Conservation (phyloP, 2,797 vertebrate genomes). For the Sitta carolinensis region DNA sequence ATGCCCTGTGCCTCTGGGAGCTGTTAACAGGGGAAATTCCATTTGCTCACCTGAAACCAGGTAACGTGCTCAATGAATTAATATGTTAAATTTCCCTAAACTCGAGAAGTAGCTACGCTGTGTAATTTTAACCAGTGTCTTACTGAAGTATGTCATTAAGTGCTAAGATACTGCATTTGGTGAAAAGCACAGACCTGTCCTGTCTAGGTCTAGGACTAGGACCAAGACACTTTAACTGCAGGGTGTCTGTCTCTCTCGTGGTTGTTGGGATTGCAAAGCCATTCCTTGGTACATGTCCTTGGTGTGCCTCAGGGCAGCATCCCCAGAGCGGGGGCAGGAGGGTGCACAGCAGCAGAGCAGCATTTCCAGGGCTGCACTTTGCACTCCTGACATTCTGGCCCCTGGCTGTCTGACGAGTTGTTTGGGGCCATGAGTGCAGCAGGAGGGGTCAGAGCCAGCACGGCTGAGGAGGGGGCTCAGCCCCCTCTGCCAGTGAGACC, state of each 20-base stretch:
- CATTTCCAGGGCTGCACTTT: neutral
- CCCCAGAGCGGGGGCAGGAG: neutral
- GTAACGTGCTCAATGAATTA: conserved; percentile 65
- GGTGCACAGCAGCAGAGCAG: neutral
- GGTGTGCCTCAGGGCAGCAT: neutral
- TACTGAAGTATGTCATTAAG: neutral
- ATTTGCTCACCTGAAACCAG: conserved; percentile 94
- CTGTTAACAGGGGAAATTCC: conserved; percentile 94
- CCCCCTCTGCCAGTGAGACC: accelerated
- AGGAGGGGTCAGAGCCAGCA: neutral
- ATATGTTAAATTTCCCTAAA: neutral
- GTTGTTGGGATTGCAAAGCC: neutral
- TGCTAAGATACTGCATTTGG: neutral
- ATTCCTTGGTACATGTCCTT: neutral
- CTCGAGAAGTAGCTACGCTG: neutral
- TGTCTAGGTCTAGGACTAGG: neutral
- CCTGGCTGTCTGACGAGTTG: neutral
- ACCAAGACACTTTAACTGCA: neutral
- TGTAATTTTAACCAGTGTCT: neutral
- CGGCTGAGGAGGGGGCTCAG: neutral
- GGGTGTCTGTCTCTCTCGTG: neutral
- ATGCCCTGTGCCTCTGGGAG: conserved; percentile 95
- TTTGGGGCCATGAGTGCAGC: neutral
- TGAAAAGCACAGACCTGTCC: neutral
- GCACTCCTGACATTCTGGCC: neutral